phyloP scores from a whole-genome alignment of 2,113 vertebrate genomes.

The Phycodurus eques region DNA sequence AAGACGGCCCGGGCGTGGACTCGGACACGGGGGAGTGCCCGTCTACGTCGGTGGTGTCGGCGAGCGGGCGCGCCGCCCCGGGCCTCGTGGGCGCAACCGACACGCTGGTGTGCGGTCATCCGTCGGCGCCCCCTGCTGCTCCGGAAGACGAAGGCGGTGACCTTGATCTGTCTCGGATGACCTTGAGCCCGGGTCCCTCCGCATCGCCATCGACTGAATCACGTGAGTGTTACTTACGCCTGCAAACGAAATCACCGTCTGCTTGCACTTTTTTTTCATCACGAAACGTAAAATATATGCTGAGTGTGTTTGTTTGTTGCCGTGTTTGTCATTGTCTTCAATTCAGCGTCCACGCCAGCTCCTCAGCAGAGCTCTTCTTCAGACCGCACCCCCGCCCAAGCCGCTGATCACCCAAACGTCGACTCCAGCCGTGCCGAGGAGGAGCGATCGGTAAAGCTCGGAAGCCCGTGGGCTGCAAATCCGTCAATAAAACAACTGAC shows the following conservation, averaged over 20 bases:
- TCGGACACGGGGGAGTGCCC: slow-evolving; percentile 63
- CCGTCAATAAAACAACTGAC: slow-evolving; percentile 14
- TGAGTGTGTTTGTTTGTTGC: not conserved
- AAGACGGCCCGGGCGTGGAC: slow-evolving; percentile 45
- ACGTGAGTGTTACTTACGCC: slow-evolving; percentile 73
- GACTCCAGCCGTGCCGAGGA: slow-evolving; percentile 42
- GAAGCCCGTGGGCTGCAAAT: slow-evolving; percentile 5
- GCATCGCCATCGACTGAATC: slow-evolving; percentile 91
- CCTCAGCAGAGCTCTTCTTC: slow-evolving; percentile 86
- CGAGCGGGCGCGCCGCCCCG: slow-evolving; percentile 64
- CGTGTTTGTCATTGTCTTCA: not conserved
- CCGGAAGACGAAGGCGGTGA: slow-evolving; percentile 88
- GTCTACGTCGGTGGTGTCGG: slow-evolving; percentile 48
- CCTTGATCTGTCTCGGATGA: slow-evolving; percentile 95
- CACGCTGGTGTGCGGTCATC: slow-evolving; percentile 86
- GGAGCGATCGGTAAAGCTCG: slow-evolving; percentile 47
- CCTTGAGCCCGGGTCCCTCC: slow-evolving; percentile 91
- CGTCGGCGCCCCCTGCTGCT: slow-evolving; percentile 79
- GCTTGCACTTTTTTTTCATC: not conserved
- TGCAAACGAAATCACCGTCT: not conserved
- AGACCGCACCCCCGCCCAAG: slow-evolving; percentile 83
- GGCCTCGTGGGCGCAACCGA: slow-evolving; percentile 72
- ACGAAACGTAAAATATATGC: not conserved
- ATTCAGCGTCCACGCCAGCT: slow-evolving; percentile 82
- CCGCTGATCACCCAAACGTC: slow-evolving; percentile 67